phyloP scores from a whole-genome alignment of 1,140 invertebrate genomes.

The Episyrphus balteatus region DNA sequence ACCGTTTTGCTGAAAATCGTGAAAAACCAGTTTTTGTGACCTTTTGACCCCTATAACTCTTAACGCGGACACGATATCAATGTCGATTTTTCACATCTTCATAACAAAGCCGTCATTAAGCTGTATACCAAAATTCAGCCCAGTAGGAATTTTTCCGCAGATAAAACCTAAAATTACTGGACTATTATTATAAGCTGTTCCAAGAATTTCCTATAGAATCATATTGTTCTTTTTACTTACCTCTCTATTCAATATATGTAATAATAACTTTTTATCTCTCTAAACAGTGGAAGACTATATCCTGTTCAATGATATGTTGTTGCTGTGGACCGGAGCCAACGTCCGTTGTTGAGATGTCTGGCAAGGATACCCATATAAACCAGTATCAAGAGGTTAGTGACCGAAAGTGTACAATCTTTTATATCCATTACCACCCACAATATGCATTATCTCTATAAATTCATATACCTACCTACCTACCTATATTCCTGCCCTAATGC shows the following conservation, averaged over 20 bases:
- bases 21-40: too few species aligned
- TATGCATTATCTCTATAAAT: not conserved
- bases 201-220: too few species aligned
- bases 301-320: conserved; percentile 70
- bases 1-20: too few species aligned
- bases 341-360: conserved; percentile 52
- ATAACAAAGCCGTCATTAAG: too few species aligned
- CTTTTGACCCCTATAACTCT: too few species aligned
- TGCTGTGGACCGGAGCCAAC: conserved; percentile 54
- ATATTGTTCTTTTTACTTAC: too few species aligned
- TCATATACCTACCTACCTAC: not conserved
- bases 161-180: too few species aligned
- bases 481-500: not conserved
- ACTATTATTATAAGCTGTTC: too few species aligned
- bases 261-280: not conserved
- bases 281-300: conserved; percentile 77
- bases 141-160: too few species aligned
- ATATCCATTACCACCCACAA: not conserved
- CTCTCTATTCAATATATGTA: not conserved
- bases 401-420: not conserved
- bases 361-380: conserved; percentile 43
- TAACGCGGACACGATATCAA: too few species aligned
- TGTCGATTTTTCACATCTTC: too few species aligned
- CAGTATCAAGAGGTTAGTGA: conserved; percentile 42
- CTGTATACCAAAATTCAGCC: too few species aligned